Evolutionary conservation across 2,888 invertebrate genomes (phyloP), one percentile per base, ranked within the genome.

Genomic region (Heliconius sara): DNA sequence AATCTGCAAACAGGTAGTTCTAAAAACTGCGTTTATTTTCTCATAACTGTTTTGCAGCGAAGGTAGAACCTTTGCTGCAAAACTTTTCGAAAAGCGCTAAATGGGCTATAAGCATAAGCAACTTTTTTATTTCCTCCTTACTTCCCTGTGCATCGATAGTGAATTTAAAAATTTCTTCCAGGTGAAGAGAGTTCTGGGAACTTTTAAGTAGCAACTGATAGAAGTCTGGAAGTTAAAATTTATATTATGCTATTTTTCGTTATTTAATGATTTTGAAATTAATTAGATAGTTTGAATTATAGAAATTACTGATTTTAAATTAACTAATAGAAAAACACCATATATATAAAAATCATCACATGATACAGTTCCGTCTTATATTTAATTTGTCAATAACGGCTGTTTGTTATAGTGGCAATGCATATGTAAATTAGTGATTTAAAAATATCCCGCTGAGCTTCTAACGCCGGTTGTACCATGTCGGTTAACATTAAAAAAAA

Each of bases 111-210:
- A 84, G 85, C 84, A 79, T 83, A 84, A 84, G 85, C 84, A 84
- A 84, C 75, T 82, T 84, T 67, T 84, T 84, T 85, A 84, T 83
- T 83, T 81, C 80, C 84, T 83, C 83, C 83, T 81, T 84, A 84
- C 82, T 85, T 83, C 77, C 80, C 67, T 80, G 82, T 84, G 84
- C 85, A 85, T 86, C 85, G 84, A 84, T 84, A 83, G 84, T 80
- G 77, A 82, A 85, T 84, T 85, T 84, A 81, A 84, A 84, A 84
- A 82, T 84, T 86, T 80, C 79, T 79, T 82, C 83, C 83, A 84
- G 84, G 82, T 81, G 81, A 80, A 74, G 76, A 72, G 79, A 76
- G 43, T 79, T 81, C 63, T 27, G 60, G 75, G 76, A 83, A 78
- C 80, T 83, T 77, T 79, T 74, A 71, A 78, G 77, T 80, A 65